Evolutionary conservation across 1,140 invertebrate species (phyloP).

Genomic region (Trachymyrmex septentrionalis): DNA sequence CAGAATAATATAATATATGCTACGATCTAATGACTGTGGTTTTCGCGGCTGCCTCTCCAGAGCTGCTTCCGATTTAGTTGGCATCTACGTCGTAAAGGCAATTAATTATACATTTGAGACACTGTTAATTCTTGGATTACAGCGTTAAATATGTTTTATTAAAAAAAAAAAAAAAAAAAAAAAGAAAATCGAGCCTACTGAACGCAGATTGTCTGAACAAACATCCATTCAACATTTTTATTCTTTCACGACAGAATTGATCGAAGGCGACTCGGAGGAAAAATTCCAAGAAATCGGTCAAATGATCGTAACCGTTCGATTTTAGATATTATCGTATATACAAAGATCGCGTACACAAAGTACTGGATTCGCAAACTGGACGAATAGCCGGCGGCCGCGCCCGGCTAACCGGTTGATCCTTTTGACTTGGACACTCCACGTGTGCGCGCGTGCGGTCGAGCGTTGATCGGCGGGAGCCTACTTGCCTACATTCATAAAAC

Average conservation of each 20-base stretch:
- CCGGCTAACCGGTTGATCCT: constrained; percentile 37
- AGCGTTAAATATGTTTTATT: neutral
- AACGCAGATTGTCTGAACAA: neutral
- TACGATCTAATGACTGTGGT: constrained; percentile 22
- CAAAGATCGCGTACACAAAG: constrained; percentile 23
- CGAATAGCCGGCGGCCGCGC: constrained; percentile 45
- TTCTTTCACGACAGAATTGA: neutral
- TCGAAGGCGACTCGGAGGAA: neutral
- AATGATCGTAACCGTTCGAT: neutral
- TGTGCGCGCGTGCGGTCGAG: constrained; percentile 51
- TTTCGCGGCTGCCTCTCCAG: constrained; percentile 20
- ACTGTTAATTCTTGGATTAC: neutral
- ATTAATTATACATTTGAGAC: neutral
- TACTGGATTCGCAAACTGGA: constrained; percentile 50
- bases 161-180: too few relatives aligned
- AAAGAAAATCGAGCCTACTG: neutral
- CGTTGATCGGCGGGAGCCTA: constrained; percentile 70
- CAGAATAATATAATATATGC: constrained; percentile 55
- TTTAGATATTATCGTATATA: constrained; percentile 10
- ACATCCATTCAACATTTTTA: neutral
- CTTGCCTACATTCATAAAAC: constrained; percentile 73
- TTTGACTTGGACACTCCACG: constrained; percentile 47
- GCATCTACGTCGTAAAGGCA: neutral
- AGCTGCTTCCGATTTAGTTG: constrained; percentile 1
- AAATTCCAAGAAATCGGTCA: neutral